Percentiles rank a stretch among this genome's conserved stretches.
Evolutionary conservation across 2,113 vertebrate genomes (phyloP).

Genomic region (Notiomystis cincta): DNA sequence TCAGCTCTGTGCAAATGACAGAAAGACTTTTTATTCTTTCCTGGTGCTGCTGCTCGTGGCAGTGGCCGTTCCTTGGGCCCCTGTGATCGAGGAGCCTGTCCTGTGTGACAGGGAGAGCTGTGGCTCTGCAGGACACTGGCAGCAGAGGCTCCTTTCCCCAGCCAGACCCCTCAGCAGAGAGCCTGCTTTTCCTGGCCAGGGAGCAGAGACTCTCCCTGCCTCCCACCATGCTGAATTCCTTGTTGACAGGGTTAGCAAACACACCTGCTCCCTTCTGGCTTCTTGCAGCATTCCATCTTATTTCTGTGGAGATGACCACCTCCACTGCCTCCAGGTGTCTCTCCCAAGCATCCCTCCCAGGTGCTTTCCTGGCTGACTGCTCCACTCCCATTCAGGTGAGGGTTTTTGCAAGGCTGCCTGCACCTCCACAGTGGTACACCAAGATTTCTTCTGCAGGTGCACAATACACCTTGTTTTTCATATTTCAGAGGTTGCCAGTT

Average conservation of each 20-base stretch:
- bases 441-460: neutral
- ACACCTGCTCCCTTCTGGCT: neutral
- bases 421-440: neutral
- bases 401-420: neutral
- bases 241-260: neutral
- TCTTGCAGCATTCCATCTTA: neutral
- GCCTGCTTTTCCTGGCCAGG: neutral
- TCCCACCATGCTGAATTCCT: neutral
- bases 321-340: neutral
- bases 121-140: neutral
- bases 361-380: neutral
- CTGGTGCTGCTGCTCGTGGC: neutral
- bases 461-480: neutral
- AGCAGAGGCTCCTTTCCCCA: neutral
- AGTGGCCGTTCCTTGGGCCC: neutral
- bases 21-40: neutral
- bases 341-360: neutral
- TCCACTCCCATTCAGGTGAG: neutral
- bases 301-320: neutral
- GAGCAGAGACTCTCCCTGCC: neutral
- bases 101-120: neutral
- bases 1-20: neutral
- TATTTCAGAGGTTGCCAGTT: neutral
- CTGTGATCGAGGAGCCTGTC: rapidly evolving
- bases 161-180: neutral